Conservation (phyloP, 2,888 invertebrate genomes). For the Drosophila trichaetosa region DNA sequence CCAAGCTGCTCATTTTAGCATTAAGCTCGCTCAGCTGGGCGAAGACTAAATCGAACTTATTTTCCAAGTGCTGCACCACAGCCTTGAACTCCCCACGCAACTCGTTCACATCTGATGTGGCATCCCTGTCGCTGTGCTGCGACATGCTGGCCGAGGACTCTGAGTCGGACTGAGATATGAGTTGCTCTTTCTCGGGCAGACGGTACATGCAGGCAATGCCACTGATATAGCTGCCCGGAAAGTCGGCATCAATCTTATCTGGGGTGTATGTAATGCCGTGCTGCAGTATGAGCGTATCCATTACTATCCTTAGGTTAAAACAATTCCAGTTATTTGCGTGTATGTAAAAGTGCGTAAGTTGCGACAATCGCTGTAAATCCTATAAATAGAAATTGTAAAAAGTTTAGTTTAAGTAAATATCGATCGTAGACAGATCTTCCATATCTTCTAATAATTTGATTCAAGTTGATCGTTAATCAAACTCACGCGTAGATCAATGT, state of each 20-base stretch:
- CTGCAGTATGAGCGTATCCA: constrained; percentile 74
- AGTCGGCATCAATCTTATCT: constrained; percentile 65
- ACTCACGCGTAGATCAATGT: constrained; percentile 67
- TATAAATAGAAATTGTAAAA: background rate
- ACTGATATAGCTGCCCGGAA: constrained; percentile 77
- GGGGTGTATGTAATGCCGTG: constrained; percentile 65
- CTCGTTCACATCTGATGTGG: constrained; percentile 51
- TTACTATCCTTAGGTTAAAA: constrained; percentile 71
- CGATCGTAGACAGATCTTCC: background rate
- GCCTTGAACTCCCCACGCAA: constrained; percentile 75
- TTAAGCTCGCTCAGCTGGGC: constrained; percentile 61
- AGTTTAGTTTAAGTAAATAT: background rate
- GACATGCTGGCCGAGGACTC: constrained; percentile 30
- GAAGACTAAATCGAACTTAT: constrained; percentile 65
- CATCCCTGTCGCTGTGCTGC: constrained; percentile 1
- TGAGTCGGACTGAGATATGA: background rate
- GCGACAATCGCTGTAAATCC: constrained; percentile 63
- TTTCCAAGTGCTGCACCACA: constrained; percentile 76
- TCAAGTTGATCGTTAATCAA: background rate
- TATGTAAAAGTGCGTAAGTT: constrained; percentile 78
- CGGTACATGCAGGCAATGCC: constrained; percentile 83
- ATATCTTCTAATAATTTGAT: background rate
- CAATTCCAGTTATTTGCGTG: constrained; percentile 83
- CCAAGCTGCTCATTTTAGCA: constrained; percentile 64
- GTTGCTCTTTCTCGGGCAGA: constrained; percentile 41